Percentiles rank a stretch among this genome's conserved stretches.
Conservation (phyloP, 2,113 vertebrate species). For the Poeciliopsis turrubarensis region DNA sequence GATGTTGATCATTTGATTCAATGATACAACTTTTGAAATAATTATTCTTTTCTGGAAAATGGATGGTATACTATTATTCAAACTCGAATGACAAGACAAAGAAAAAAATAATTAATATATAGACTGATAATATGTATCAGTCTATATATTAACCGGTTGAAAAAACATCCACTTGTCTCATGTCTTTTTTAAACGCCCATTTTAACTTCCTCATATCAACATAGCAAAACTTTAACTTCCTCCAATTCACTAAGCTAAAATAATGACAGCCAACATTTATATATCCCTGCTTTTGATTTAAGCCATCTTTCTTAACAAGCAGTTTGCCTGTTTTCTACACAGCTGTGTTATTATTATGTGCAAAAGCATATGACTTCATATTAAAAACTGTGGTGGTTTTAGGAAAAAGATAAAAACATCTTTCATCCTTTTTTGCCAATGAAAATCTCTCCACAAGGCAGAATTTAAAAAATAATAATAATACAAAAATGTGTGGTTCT, state of each 20-base stretch:
- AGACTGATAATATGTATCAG: background rate
- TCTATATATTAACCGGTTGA: background rate
- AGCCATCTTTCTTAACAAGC: background rate
- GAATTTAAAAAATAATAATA: no score
- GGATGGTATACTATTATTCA: no score
- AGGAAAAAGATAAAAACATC: no score
- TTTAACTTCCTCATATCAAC: slow-evolving; percentile 12
- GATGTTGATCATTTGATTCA: background rate
- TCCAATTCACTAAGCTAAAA: background rate
- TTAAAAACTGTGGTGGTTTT: no score
- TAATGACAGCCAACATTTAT: background rate
- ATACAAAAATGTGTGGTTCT: no score
- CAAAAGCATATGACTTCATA: no score
- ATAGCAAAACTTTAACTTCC: background rate
- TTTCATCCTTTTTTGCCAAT: no score
- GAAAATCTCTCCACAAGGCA: no score
- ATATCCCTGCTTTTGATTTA: background rate
- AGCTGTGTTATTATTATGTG: background rate
- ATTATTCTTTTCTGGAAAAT: background rate
- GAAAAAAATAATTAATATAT: background rate
- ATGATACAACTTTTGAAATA: background rate
- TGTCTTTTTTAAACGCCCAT: background rate
- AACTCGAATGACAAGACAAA: no score
- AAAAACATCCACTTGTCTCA: background rate
- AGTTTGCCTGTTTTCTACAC: background rate